Evolutionary conservation across 2,113 vertebrate genomes (phyloP), one percentile per base, ranked within the genome.

Genomic region (Apteryx owenii): DNA sequence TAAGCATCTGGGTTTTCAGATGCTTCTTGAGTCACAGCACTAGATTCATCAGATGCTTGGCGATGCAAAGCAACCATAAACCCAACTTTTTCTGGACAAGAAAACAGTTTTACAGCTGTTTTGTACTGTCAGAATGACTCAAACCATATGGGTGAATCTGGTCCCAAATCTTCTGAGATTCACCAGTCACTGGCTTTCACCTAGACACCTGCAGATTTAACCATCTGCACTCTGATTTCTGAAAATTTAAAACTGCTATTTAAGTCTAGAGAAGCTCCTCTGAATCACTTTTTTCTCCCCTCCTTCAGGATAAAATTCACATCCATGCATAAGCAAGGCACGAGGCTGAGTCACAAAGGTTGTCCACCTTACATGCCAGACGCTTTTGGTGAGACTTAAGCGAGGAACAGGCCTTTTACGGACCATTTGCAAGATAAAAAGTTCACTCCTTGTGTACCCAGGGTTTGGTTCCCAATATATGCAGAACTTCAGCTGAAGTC

Each of bases 21-120:
- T 73, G 19, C 16, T 96, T 96, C 83, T 75, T 51, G 42, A 82
- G 71, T 72, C 51, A 44, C 82, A 91, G 66, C 38, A 73, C 62
- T 72, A 36, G 95, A 97, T 73, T 72, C 81, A 96, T 95, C 62
- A 70, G 44, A 90, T 73, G 65, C 79, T 79, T 93, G 78, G 92
- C 79, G 54, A 83, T 2, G 0, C 88, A 93, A 78, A 94, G 46
- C 85, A 88, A 71, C 81, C 76, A 93, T 95, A 97, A 95, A 96
- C 42, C 7, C 8, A 71, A 68, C 5, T 38, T 91, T 36, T 94
- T 83, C 79, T 94, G 88, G 88, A 56, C 79, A 93, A 25, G 5
- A 23, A 91, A 96, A 83, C 10, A 48, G 51, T 75, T 91, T 83
- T 88, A 94, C 96, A 96, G 93, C 65, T 94, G 95, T 88, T 95